Percentiles rank a stretch among this genome's conserved stretches.
Evolutionary conservation across 2,113 vertebrate species (phyloP).

Genomic region (Circaetus gallicus): DNA sequence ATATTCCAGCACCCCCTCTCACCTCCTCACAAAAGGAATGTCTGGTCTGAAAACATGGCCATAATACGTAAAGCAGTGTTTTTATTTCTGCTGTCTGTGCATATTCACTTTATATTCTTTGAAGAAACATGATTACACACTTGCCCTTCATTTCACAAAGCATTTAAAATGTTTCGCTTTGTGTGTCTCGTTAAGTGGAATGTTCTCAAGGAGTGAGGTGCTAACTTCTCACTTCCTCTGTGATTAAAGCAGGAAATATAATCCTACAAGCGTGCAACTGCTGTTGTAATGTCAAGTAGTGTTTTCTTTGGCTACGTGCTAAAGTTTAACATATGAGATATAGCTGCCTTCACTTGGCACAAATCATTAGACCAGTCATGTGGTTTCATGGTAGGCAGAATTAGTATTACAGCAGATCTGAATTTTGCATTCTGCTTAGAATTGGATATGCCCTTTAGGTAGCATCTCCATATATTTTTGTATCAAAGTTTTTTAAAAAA

Average conservation of each 20-base stretch:
- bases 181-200: not conserved
- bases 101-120: not conserved
- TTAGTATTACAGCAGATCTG: not conserved
- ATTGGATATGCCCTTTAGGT: not conserved
- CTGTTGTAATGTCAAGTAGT: not conserved
- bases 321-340: not conserved
- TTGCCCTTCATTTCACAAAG: not conserved
- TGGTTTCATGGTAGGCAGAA: not conserved
- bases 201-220: not conserved
- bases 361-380: not conserved
- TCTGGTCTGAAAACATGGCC: fast-evolving
- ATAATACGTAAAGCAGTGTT: not conserved
- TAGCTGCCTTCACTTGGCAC: not conserved
- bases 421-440: not conserved
- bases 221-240: not conserved
- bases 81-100: not conserved
- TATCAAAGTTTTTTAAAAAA: not conserved
- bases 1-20: not conserved
- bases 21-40: not conserved
- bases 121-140: not conserved
- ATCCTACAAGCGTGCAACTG: not conserved
- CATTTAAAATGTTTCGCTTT: not conserved
- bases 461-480: not conserved
- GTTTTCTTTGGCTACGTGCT: not conserved
- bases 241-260: not conserved